Evolutionary conservation across 1,140 invertebrate genomes (phyloP).

Genomic region (Gyrodactylus salaris): DNA sequence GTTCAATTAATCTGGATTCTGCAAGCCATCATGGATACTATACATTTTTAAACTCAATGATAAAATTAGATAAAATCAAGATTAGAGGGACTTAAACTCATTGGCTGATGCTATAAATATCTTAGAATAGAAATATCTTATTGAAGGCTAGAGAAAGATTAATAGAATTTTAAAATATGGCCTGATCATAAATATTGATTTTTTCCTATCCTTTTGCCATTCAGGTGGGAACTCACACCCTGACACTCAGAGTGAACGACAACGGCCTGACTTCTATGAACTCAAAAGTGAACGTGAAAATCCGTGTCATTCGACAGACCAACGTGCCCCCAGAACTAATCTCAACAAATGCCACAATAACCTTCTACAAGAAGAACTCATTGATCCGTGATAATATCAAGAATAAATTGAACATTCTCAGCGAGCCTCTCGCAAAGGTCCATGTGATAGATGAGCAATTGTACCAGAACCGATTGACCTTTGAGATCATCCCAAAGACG

Average conservation of each 20-base stretch:
- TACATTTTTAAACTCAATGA: no score
- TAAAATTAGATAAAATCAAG: no score
- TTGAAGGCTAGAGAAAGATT: no score
- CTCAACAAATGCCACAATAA: not conserved
- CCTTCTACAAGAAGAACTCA: not conserved
- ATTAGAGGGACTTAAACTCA: no score
- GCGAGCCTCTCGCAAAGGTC: not conserved
- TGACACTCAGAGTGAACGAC: not conserved
- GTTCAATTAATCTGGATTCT: no score
- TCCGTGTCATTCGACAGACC: not conserved
- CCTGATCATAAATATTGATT: no score
- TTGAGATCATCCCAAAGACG: not conserved
- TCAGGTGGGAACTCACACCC: not conserved
- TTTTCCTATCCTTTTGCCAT: no score
- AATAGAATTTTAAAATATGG: no score
- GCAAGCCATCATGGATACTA: no score
- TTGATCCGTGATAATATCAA: not conserved
- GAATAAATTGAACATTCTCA: not conserved
- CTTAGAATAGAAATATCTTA: no score
- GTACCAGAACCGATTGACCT: not conserved
- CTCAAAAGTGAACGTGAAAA: not conserved
- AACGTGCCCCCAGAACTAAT: not conserved
- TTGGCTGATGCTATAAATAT: no score
- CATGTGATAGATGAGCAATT: not conserved
- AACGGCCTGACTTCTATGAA: not conserved